Evolutionary conservation across 2,888 invertebrate species (phyloP), one percentile per base, ranked within the genome.

Genomic region (Lasioglossum lativentre): DNA sequence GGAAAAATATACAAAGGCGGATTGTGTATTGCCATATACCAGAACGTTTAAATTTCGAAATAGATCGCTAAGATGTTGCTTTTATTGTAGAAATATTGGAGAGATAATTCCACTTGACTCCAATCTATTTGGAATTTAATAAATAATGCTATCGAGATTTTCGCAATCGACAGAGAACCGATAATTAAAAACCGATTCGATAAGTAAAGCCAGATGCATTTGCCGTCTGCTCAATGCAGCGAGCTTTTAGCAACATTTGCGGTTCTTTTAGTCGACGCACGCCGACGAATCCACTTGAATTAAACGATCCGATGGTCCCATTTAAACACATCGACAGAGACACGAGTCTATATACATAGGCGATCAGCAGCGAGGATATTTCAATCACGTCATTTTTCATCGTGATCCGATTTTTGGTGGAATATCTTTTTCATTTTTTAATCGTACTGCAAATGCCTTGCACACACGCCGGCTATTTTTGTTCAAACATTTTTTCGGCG

Each of bases 231-330:
- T 34, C 73, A 56, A 68, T n/a, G 42, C 72, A 27, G 34, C 3
- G 68, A 47, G 73, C 72, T 83, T 82, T 82, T 73, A 75, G 40
- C 70, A 75, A 68, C 71, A 40, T 68, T 75, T 74, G 84, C 47
- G 74, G 23, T 79, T 72, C 82, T 63, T 86, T 72, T 72, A 73
- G n/a, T 19, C 30, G 56, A 6, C 66, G 72, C n/a, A 38, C 72
- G 30, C 63, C 56, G 70, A 27, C 86, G 75, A 76, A 52, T 68
- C 52, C 86, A 82, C 81, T 88, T 83, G 75, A 76, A 88, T 88
- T 86, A 85, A 88, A 85, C 72, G 76, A 12, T 68, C 38, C 56
- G 45, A 72, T 30, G 72, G 70, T 45, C 68, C 47, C n/a, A 42
- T 82, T 75, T 76, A 47, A 71, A 38, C 30, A 45, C 30, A 19